Evolutionary conservation across 2,797 vertebrate species (phyloP).

Genomic region (Typhlichthys subterraneus): DNA sequence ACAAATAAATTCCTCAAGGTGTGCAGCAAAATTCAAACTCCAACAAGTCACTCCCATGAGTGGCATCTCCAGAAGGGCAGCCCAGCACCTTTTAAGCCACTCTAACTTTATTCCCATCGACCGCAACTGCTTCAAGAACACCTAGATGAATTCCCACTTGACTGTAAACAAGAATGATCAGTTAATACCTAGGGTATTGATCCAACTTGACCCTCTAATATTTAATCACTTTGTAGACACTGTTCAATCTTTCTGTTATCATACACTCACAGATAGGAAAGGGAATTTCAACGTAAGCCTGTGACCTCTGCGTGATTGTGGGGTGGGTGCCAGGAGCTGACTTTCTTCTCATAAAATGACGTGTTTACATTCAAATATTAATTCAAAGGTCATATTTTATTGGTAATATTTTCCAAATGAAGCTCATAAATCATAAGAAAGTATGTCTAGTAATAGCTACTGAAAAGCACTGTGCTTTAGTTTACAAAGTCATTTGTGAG

Average conservation of each 20-base stretch:
- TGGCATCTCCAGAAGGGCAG: constrained; percentile 44
- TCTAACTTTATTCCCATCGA: constrained; percentile 66
- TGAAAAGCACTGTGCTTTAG: too few relatives aligned
- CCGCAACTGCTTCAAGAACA: constrained; percentile 48
- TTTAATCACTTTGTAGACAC: constrained; percentile 47
- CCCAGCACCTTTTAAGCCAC: constrained; percentile 50
- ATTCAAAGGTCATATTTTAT: constrained; percentile 45
- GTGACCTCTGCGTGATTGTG: constrained; percentile 7
- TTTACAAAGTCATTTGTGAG: too few relatives aligned
- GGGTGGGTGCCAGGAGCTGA: neutral
- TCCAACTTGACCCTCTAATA: constrained; percentile 48
- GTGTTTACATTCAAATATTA: constrained; percentile 33
- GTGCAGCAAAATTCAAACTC: constrained; percentile 2
- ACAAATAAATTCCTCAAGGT: constrained; percentile 24
- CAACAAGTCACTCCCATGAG: constrained; percentile 35
- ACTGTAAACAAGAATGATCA: constrained; percentile 67
- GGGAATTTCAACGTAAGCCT: constrained; percentile 11
- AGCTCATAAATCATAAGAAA: constrained; percentile 15
- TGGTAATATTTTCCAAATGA: constrained; percentile 17
- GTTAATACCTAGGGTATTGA: constrained; percentile 65
- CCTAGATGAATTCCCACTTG: constrained; percentile 46
- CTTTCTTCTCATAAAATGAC: constrained; percentile 18
- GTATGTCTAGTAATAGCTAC: neutral
- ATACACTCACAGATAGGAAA: constrained; percentile 38
- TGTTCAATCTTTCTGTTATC: constrained; percentile 60